These are phyloP conservation scores for Taeniopygia guttata DNA, from an alignment of 2,797 vertebrate genomes.

Conservation along the genomic window DNA sequence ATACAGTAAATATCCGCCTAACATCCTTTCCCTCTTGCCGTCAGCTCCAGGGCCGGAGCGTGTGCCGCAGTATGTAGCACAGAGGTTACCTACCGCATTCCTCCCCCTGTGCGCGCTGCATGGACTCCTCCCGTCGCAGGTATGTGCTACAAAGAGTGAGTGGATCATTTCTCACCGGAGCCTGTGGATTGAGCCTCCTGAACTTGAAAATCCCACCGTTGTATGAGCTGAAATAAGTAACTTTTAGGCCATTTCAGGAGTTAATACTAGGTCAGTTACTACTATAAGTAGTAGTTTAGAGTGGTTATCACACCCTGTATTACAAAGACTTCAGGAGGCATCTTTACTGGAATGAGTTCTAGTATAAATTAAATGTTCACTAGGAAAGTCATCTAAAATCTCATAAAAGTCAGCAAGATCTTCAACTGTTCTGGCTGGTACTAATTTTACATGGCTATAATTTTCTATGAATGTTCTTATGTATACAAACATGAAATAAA, in stretches of 20 bases:
- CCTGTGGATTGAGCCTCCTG: background rate
- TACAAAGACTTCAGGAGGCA: background rate
- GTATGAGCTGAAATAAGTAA: background rate
- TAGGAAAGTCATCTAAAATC: background rate
- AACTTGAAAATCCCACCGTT: background rate
- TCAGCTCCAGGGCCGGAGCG: background rate
- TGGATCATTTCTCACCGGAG: background rate
- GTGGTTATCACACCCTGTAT: background rate
- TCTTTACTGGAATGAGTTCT: background rate
- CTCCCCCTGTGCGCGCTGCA: accelerated
- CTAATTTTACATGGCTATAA: background rate
- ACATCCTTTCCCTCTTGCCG: background rate
- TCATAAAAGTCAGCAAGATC: background rate
- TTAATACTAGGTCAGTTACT: background rate
- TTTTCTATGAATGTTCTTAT: background rate
- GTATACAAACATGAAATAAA: background rate
- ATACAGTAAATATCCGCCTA: accelerated
- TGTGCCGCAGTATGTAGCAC: background rate
- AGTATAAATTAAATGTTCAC: background rate
- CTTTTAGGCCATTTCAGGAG: background rate
- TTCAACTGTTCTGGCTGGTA: background rate
- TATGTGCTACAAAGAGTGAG: background rate
- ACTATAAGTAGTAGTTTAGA: background rate
- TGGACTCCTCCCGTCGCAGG: background rate
- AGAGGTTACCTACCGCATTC: background rate